These are phyloP conservation scores for Drosophila affinis DNA, from an alignment of 2,888 invertebrate species.

Conservation along the genomic window DNA sequence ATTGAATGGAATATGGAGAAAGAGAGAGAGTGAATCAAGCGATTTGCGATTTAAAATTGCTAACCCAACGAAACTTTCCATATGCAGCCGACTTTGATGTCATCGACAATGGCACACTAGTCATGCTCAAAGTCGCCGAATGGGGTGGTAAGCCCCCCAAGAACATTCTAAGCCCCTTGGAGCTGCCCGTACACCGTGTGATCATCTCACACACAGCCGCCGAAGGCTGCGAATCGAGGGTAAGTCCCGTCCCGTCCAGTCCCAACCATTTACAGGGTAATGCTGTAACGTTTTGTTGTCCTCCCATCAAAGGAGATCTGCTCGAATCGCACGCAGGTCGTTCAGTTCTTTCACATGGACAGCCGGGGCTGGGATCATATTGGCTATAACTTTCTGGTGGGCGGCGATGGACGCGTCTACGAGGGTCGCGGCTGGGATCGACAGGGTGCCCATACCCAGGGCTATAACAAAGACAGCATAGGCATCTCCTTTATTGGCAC, in stretches of 20 bases:
- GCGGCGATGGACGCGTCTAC: conserved; percentile 90
- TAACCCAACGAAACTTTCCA: conserved; percentile 25
- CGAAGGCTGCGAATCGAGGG: conserved; percentile 86
- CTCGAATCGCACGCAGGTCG: conserved; percentile 83
- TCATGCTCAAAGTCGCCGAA: conserved; percentile 86
- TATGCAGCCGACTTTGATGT: conserved; percentile 44
- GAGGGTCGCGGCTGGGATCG: conserved; percentile 90
- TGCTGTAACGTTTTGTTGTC: no score
- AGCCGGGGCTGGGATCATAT: conserved; percentile 87
- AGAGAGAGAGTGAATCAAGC: conserved; percentile 28
- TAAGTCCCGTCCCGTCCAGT: conserved; percentile 61
- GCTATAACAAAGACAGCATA: conserved; percentile 88
- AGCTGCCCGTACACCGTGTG: conserved; percentile 85
- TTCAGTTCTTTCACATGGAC: conserved; percentile 88
- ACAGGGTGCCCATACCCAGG: conserved; percentile 89
- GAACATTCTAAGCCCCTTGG: conserved; percentile 83
- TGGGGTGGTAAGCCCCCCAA: conserved; percentile 89
- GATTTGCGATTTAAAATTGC: conserved; percentile 2
- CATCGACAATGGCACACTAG: conserved; percentile 78
- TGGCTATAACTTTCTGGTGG: conserved; percentile 91
- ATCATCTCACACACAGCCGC: conserved; percentile 89
- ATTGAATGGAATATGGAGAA: conserved; percentile 79
- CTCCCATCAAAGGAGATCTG: conserved; percentile 85
- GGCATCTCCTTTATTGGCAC: conserved; percentile 91
- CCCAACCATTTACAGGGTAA: no score